Base-by-base conservation (phyloP, 2,888 invertebrate species). In the Drosophila differens region DNA sequence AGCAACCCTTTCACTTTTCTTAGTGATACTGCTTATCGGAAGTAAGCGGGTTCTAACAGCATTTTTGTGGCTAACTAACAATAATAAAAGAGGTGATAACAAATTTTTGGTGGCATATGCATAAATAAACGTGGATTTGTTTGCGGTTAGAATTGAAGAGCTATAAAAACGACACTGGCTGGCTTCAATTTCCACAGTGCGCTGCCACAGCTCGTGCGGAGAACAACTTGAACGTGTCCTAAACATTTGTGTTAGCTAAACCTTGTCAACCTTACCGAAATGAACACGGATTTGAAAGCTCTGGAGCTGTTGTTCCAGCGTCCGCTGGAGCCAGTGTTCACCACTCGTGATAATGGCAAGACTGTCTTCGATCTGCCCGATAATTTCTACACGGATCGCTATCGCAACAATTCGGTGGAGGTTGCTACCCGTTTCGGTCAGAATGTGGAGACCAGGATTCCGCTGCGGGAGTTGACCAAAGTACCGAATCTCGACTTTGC, bases 281-380 rank as follows among this genome's bases (percentile, higher is more conserved):
- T 91, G 91, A 86, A 77, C 30, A 79, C 74, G 58, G 88, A 92
- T 22, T 81, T 75, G 37, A 91, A 92, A 70, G 91, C 91, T 22
- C 62, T 93, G 25, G 85, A 91, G 47, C 63, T 93, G 32, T 70
- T 93, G 19, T 93, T 93, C 79, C 90, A 93, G 68, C 91, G 93
- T 66, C 93, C 93, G 0, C 66, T 92, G 79, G 93, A 93, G 62
- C 93, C 93, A 1, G 76, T 91, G 14, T 93, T 93, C 66, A 92
- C 92, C 1, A 79, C 91, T 4, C 83, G 93, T 1, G 92, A 92
- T 54, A 67, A 91, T 71, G 93, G 93, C 47, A 93, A 92, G 66
- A 79, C 87, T 0, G 86, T 88, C 0, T 90, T 93, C 28, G 93
- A 93, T 66, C 66, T 93, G 32, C 93, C 93, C 7, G 91, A 91